Evolutionary conservation across 1,140 invertebrate genomes (phyloP), one percentile per base, ranked within the genome.

Genomic region (Magallana angulata): DNA sequence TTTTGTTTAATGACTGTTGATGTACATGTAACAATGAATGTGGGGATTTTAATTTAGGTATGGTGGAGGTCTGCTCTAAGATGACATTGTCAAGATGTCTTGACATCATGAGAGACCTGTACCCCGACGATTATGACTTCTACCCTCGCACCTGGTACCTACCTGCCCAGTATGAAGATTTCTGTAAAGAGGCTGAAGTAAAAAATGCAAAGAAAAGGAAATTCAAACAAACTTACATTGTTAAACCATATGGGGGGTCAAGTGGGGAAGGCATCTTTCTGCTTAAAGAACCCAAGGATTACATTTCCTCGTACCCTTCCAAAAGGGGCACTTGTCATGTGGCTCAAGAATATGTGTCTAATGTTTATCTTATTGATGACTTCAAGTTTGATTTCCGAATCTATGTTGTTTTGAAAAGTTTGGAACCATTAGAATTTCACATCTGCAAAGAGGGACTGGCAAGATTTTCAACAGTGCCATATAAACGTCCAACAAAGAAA

Each of bases 211-310:
- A 92, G 68, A 92, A 91, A 16, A 62, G 88, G 9, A 92, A 92
- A 89, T 87, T 91, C 16, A 91, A 91, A 82, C 92, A 91, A 57
- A 95, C 94, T 60, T 96, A 92, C 89, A 96, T 96, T 86, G 94
- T 95, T 9, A 96, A 96, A 90, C 95, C 95, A 9, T 95, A 95
- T 89, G 92, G 92, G 88, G 95, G 95, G 7, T 94, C 95, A 14
- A 95, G 96, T 86, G 95, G 95, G 0, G 95, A 95, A 7, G 95
- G 95, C 7, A 96, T 96, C 71, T 96, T 95, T 88, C 87, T 96
- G 16, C 93, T 96, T 7, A 89, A 92, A 11, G 94, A 94, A 30
- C 93, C 95, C 2, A 88, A 90, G 12, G 91, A 95, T 30, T 94
- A 95, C 83, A 89, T 82, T 57, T 71, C 83, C 9, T 82, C 64